Evolutionary conservation across 2,797 vertebrate genomes (phyloP).

Genomic region (Neostethus bicornis): DNA sequence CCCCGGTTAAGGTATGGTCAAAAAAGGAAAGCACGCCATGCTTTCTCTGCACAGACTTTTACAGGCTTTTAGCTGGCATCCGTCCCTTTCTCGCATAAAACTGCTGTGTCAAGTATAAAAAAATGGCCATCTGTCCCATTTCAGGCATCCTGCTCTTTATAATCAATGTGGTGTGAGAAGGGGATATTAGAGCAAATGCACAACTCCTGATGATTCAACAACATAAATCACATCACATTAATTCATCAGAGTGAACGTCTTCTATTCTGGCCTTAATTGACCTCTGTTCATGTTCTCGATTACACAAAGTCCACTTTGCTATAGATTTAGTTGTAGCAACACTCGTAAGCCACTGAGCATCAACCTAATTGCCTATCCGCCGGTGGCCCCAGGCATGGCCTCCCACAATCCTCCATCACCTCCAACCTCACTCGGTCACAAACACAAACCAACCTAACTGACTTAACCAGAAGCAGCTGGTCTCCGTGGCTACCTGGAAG

Average conservation of each 20-base stretch:
- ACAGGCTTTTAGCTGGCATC: conserved; percentile 49
- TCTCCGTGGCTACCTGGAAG: conserved; percentile 60
- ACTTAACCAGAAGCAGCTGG: conserved; percentile 74
- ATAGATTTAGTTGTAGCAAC: conserved; percentile 22
- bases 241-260: conserved; percentile 26
- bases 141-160: conserved; percentile 45
- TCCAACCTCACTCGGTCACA: conserved; percentile 28
- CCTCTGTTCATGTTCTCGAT: conserved; percentile 19
- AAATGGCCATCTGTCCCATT: conserved; percentile 57
- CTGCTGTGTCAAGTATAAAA: conserved; percentile 56
- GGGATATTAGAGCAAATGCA: conserved; percentile 39
- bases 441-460: conserved; percentile 33
- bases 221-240: conserved; percentile 29
- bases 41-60: conserved; percentile 47
- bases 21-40: conserved; percentile 36
- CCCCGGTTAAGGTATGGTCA: conserved; percentile 53
- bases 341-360: conserved; percentile 39
- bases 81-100: conserved; percentile 41
- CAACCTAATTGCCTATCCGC: conserved; percentile 42
- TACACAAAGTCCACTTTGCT: conserved; percentile 4
- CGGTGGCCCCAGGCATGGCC: conserved; percentile 22
- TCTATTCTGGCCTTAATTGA: conserved; percentile 21
- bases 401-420: conserved; percentile 43
- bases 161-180: conserved; percentile 37
- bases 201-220: conserved; percentile 33